Evolutionary conservation across 2,113 vertebrate genomes (phyloP), one percentile per base, ranked within the genome.

Genomic region (Salvelinus namaycush): DNA sequence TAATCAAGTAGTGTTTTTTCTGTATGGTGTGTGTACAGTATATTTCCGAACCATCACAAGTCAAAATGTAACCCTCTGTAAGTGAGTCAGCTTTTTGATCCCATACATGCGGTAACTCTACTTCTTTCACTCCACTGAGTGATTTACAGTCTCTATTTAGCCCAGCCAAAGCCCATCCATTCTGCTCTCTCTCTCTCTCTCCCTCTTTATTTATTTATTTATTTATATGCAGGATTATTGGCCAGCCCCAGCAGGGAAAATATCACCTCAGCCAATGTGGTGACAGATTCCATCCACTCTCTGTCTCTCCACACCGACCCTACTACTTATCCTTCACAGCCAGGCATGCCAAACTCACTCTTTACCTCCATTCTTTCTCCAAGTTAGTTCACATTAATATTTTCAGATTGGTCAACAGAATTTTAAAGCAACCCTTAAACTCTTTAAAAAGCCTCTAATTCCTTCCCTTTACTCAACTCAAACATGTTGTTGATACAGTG

Each of bases 1-100:
- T 70, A 68, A 71, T 76, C 68, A 62, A 39, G 72, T 70, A 79
- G 70, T 79, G 34, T 18, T 13, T 67, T 74, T 72, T 49, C 54
- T 64, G 65, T 76, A 24, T 60, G 27, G 20, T 2, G 20, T 7
- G 20, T 7, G 14, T n/a, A 9, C 5, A 29, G 31, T 26, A 27
- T 26, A 74, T 34, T 44, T 59, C 26, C 16, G 67, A 24, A 68
- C 22, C 16, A 68, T 77, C 67, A 70, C 70, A 34, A 72, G 70
- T 73, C 64, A 73, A 74, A 57, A 74, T 59, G 34, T 73, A 65
- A 65, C 14, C 22, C 26, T 24, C 26, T 8, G 3, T 57, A 22
- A 76, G 34, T 72, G 34, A 68, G 65, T 72, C 79, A 69, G 64
- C 49, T 59, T n/a, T 71, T 66, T 68, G 60, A 34, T 31, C 27